A percentile compares a stretch with the other conserved stretches of the same genome.
These are phyloP conservation scores for Euspilapteryx auroguttella DNA, from an alignment of 2,888 invertebrate species.

Conservation along the genomic window DNA sequence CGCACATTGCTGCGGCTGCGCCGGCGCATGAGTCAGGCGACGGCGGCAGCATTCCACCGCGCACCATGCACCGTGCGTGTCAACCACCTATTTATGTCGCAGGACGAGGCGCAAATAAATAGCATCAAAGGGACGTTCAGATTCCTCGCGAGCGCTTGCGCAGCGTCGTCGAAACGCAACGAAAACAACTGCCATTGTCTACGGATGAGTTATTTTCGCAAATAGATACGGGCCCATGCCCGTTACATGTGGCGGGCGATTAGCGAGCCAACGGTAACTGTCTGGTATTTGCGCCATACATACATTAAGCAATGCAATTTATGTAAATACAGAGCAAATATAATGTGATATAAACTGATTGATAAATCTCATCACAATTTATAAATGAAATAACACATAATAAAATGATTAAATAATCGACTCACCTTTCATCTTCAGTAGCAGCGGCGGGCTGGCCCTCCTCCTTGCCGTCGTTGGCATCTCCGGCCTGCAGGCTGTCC, in stretches of 20 bases:
- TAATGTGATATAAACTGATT: too few species aligned
- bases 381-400: too few species aligned
- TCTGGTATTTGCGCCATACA: too few species aligned
- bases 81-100: conserved; percentile 58
- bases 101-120: conserved; percentile 57
- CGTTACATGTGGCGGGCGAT: conserved; percentile 9
- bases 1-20: too few species aligned
- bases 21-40: conserved; percentile 32
- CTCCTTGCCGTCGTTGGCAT: conserved; percentile 45
- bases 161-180: conserved; percentile 7
- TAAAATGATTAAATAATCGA: too few species aligned
- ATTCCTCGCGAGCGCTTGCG: conserved; percentile 28
- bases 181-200: conserved; percentile 54
- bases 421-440: conserved; percentile 57
- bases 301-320: too few species aligned
- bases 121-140: conserved; percentile 51
- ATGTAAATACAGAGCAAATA: too few species aligned
- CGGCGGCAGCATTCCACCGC: conserved; percentile 32
- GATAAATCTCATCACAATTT: too few species aligned
- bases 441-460: conserved; percentile 29
- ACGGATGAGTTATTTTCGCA: conserved; percentile 52
- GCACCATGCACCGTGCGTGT: conserved; percentile 47
- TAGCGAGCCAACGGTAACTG: too few species aligned
- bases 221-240: conserved; percentile 27
- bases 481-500: conserved; percentile 33